Evolutionary conservation across 1,140 invertebrate species (phyloP).

Genomic region (Conus ventricosus): DNA sequence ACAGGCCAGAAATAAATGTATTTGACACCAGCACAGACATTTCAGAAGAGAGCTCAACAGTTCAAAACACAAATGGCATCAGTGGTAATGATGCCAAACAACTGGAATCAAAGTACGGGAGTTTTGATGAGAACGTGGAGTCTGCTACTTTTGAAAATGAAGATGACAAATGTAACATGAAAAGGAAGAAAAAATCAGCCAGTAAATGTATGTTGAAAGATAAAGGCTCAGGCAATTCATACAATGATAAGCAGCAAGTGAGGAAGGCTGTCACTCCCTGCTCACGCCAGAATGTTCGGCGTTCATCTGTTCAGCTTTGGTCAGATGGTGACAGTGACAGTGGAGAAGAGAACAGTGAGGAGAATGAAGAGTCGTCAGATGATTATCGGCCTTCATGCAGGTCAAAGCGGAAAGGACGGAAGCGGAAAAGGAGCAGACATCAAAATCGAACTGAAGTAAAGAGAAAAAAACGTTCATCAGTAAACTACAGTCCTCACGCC

Average conservation of each 20-base stretch:
- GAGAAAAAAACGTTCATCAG: conserved; percentile 11
- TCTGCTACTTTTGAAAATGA: neutral
- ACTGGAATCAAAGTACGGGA: neutral
- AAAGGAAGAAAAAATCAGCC: neutral
- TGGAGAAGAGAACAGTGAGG: neutral
- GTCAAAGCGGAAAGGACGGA: neutral
- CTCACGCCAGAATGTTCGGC: neutral
- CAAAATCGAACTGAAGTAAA: neutral
- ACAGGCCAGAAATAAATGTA: neutral
- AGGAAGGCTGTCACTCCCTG: neutral
- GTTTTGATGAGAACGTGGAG: neutral
- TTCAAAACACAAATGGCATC: neutral
- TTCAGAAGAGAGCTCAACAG: neutral
- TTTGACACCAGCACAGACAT: neutral
- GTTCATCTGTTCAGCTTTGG: conserved; percentile 8
- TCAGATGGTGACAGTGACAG: conserved; percentile 24
- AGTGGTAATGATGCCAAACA: neutral
- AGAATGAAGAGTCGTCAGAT: conserved; percentile 25
- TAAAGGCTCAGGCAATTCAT: neutral
- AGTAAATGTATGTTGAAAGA: neutral
- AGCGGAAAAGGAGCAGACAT: conserved; percentile 18
- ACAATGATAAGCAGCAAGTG: neutral
- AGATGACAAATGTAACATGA: neutral
- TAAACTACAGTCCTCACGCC: conserved; percentile 20
- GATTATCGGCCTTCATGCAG: conserved; percentile 12